Percentiles rank a stretch among this genome's conserved stretches.
phyloP scores from a whole-genome alignment of 2,888 invertebrate species.

The Chrysotoxum bicinctum region DNA sequence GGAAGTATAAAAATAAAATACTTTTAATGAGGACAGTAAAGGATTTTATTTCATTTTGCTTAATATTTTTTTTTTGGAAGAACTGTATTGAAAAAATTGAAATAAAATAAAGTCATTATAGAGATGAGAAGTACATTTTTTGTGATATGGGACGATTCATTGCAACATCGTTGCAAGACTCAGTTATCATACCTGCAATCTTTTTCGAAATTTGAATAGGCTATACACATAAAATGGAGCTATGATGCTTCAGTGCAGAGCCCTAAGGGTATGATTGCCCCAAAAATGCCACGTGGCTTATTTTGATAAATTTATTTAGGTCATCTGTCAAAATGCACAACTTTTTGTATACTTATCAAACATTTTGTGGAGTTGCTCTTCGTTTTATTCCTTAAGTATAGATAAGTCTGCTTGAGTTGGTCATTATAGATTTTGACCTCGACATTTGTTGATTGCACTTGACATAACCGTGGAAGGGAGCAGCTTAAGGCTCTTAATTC shows the following conservation, averaged over 20 bases:
- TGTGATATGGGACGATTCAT: constrained; percentile 43
- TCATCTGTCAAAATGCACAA: not conserved
- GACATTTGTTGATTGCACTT: not conserved
- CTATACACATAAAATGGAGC: not conserved
- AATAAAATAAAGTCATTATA: constrained; percentile 61
- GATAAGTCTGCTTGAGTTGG: not conserved
- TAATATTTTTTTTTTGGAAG: constrained; percentile 17
- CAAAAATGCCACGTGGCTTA: constrained; percentile 13
- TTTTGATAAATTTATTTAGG: constrained; percentile 8
- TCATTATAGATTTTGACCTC: not conserved
- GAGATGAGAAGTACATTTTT: constrained; percentile 35
- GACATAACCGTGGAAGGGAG: not conserved
- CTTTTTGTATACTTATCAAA: not conserved
- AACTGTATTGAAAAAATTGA: constrained; percentile 27
- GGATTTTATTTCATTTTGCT: constrained; percentile 29
- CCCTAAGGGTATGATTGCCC: not conserved
- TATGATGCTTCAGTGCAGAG: not conserved
- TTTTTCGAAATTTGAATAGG: not conserved
- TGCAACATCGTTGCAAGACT: constrained; percentile 32
- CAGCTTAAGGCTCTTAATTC: not conserved
- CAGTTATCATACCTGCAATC: constrained; percentile 22
- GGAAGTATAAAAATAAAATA: constrained; percentile 44
- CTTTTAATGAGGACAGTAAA: constrained; percentile 65
- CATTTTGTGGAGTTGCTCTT: not conserved
- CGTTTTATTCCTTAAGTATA: not conserved